phyloP scores from a whole-genome alignment of 2,113 vertebrate species.

The Siphamia tubifer region DNA sequence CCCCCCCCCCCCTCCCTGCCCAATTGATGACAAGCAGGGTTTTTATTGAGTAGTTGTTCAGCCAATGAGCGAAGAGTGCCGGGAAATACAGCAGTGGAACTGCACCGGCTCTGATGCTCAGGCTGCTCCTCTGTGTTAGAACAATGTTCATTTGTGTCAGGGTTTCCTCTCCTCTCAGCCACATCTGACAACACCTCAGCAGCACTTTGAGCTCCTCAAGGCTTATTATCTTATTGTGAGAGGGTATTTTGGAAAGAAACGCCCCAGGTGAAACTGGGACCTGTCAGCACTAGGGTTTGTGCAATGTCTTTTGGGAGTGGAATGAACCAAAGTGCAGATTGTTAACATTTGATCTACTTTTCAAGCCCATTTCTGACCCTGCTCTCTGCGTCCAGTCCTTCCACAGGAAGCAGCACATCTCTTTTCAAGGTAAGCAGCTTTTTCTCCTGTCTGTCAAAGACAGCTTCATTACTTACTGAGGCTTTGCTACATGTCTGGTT shows the following conservation, averaged over 20 bases:
- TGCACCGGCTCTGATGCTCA: constrained; percentile 60
- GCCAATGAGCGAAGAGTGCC: constrained; percentile 76
- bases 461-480: constrained; percentile 34
- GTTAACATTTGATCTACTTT: constrained; percentile 30
- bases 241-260: constrained; percentile 7
- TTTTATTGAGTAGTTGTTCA: constrained; percentile 66
- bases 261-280: constrained; percentile 25
- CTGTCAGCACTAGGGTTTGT: constrained; percentile 4
- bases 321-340: constrained; percentile 51
- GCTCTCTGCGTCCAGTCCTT: constrained; percentile 18
- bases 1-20: constrained; percentile 8
- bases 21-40: constrained; percentile 59
- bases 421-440: constrained; percentile 56
- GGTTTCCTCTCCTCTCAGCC: constrained; percentile 30
- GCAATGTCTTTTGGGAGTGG: constrained; percentile 44
- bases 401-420: constrained; percentile 42
- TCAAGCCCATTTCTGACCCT: constrained; percentile 16
- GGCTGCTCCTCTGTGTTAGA: constrained; percentile 62
- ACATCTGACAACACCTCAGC: constrained; percentile 31
- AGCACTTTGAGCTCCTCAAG: constrained; percentile 28
- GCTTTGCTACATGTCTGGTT: constrained; percentile 48
- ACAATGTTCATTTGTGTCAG: constrained; percentile 60
- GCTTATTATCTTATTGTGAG: constrained; percentile 40
- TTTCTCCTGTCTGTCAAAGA: neutral
- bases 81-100: constrained; percentile 80